These are phyloP conservation scores for Heteropelma amictum DNA, from an alignment of 2,888 invertebrate genomes.

Conservation along the genomic window DNA sequence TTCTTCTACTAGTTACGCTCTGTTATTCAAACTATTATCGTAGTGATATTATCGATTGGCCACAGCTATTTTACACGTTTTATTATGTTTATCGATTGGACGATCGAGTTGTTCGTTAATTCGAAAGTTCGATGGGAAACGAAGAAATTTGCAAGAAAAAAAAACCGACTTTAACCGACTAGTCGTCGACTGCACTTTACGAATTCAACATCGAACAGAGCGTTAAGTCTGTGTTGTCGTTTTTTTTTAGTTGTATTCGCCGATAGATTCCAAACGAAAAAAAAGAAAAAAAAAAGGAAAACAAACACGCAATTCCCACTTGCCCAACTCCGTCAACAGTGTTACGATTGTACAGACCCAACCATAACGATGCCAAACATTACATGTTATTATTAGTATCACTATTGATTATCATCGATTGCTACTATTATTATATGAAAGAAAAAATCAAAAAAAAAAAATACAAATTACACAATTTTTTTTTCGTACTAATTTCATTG, in stretches of 20 bases:
- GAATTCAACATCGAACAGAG: background rate
- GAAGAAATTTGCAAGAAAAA: background rate
- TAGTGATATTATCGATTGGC: constrained; percentile 46
- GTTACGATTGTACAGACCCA: constrained; percentile 71
- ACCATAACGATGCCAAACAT: constrained; percentile 76
- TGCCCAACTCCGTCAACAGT: constrained; percentile 38
- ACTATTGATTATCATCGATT: constrained; percentile 62
- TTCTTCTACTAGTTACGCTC: constrained; percentile 22
- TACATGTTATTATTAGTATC: constrained; percentile 70
- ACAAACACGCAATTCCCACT: constrained; percentile 5
- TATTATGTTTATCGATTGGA: constrained; percentile 44
- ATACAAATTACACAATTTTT: constrained; percentile 66
- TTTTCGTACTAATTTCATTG: constrained; percentile 59
- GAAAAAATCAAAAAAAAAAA: constrained; percentile 63
- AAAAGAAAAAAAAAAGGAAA: background rate
- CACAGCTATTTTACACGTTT: constrained; percentile 41
- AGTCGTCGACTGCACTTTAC: background rate
- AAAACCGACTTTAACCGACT: background rate
- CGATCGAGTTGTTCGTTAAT: background rate
- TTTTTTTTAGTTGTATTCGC: constrained; percentile 1
- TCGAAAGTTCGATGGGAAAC: background rate
- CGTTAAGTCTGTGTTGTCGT: constrained; percentile 6
- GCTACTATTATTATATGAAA: constrained; percentile 63
- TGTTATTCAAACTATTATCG: constrained; percentile 49
- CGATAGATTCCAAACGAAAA: background rate